Evolutionary conservation across 2,113 vertebrate species (phyloP).

Genomic region (Oceanodroma tethys): DNA sequence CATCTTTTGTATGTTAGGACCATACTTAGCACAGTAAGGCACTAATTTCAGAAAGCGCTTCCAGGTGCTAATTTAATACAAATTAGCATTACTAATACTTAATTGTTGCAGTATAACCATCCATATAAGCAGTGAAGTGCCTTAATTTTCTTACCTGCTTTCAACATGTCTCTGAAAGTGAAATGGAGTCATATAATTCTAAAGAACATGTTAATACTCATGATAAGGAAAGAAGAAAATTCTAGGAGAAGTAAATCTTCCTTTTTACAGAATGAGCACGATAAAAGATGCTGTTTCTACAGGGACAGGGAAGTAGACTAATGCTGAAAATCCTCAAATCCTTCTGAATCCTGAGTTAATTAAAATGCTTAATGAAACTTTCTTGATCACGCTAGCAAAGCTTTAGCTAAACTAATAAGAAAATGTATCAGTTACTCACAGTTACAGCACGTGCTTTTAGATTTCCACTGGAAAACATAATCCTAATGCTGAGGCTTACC

Average conservation of each 20-base stretch:
- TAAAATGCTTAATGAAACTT: conserved; percentile 27
- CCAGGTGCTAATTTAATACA: background rate
- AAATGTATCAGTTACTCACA: background rate
- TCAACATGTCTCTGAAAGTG: background rate
- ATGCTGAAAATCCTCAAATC: conserved; percentile 35
- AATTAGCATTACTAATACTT: background rate
- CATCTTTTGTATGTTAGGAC: background rate
- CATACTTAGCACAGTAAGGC: background rate
- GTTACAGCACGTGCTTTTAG: background rate
- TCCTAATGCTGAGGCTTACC: background rate
- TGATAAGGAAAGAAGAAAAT: conserved; percentile 7
- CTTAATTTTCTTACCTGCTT: background rate
- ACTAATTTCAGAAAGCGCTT: background rate
- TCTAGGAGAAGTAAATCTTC: background rate
- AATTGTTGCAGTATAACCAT: background rate
- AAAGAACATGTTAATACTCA: background rate
- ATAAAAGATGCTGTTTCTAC: background rate
- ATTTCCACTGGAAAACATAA: background rate
- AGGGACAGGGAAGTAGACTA: background rate
- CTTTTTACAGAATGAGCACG: background rate
- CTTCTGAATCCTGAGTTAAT: conserved; percentile 24
- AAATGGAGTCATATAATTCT: background rate
- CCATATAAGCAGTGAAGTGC: background rate
- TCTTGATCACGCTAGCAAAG: background rate
- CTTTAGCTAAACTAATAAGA: background rate